Evolutionary conservation across 2,797 vertebrate species (phyloP).

Genomic region (Picus viridis): DNA sequence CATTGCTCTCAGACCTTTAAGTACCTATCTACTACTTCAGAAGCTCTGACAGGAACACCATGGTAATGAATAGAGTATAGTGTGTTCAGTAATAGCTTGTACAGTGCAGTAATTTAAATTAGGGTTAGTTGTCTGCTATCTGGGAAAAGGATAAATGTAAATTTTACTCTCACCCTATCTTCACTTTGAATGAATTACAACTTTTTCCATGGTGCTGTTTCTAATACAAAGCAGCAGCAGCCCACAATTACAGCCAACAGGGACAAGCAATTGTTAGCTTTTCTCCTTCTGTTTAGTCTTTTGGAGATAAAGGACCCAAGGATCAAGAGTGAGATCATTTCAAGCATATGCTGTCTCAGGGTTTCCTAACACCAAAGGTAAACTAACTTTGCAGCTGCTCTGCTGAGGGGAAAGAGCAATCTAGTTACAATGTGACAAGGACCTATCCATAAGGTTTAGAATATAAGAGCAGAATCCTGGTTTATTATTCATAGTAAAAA

Average conservation of each 20-base stretch:
- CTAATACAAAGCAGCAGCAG: neutral
- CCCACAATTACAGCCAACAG: neutral
- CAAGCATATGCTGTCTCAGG: rapidly evolving
- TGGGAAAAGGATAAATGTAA: neutral
- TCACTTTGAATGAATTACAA: neutral
- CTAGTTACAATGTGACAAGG: neutral
- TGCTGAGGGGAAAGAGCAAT: neutral
- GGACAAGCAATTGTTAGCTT: neutral
- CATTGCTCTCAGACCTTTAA: neutral
- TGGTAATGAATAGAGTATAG: neutral
- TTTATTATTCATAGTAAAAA: neutral
- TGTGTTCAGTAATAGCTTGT: neutral
- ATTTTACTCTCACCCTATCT: neutral
- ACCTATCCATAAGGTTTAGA: neutral
- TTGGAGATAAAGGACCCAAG: neutral
- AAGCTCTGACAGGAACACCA: neutral
- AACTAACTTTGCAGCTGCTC: neutral
- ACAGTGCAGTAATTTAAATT: neutral
- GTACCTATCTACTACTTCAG: neutral
- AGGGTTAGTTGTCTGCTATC: neutral
- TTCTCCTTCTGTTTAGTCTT: neutral
- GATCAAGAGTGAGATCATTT: neutral
- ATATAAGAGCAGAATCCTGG: neutral
- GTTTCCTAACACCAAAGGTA: neutral
- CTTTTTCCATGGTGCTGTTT: neutral